Evolutionary conservation across 1,140 invertebrate genomes (phyloP), one percentile per base, ranked within the genome.

Genomic region (Plutomurus gul): DNA sequence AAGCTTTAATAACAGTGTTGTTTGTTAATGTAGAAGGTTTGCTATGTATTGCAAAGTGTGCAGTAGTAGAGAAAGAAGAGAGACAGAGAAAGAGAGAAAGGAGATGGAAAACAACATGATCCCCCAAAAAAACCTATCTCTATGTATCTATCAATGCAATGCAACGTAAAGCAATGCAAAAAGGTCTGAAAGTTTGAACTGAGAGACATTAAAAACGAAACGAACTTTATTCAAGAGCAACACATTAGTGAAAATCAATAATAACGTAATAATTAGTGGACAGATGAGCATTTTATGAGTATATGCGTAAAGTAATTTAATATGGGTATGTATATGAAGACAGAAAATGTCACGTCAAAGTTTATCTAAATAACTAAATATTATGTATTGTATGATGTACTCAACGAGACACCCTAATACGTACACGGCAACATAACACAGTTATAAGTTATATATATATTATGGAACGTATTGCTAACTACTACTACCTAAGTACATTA

Each of bases 201-300:
- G 51, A 60, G 51, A 65, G 56, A 65, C 56, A 65, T 36, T n/a
- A 65, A 65, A 65, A 65, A 65, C 56, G 56, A 65, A 65, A 65
- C 56, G 56, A 65, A 65, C 56, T 65, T 65, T 27, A 65, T 65
- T 65, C 56, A 65, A 65, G 56, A 65, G 56, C 56, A 33, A 65
- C 27, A 51, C 25, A 65, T 33, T 65, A 65, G 56, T 33, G 7
- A 30, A 65, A 65, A 27, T 65, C 56, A 65, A 65, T 65, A 56
- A 56, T 56, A 65, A 65, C 16, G 27, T 65, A 33, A 65, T 36
- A 36, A 65, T 65, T 65, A 25, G 36, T 33, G 25, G 56, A 33
- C 13, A 65, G 25, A 65, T n/a, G 30, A 22, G 13, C 51, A 13
- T n/a, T 56, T 25, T 5, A 65, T 16, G n/a, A n/a, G n/a, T n/a